phyloP scores from a whole-genome alignment of 30 jellyfish, hydroid and myxozoan species.

The Aurelia aurita region DNA sequence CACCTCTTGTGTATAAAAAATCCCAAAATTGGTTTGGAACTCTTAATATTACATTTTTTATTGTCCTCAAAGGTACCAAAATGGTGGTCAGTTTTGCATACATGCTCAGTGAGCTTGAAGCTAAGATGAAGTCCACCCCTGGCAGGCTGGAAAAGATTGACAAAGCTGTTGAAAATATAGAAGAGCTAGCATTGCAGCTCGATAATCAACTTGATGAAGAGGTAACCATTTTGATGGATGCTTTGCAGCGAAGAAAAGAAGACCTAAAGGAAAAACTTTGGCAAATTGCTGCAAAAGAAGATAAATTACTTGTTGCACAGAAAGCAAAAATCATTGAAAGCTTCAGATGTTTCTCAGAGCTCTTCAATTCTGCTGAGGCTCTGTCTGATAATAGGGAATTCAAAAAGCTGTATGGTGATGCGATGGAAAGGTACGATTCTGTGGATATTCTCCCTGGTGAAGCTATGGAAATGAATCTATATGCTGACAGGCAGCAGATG shows the following conservation, averaged over 20 bases:
- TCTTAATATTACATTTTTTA: background rate
- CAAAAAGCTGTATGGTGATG: constrained; percentile 27
- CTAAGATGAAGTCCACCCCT: background rate
- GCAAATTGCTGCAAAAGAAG: constrained; percentile 22
- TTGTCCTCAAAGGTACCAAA: background rate
- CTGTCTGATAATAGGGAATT: background rate
- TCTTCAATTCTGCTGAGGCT: background rate
- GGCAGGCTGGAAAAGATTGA: constrained; percentile 7
- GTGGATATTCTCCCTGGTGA: background rate
- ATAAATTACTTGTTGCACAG: background rate
- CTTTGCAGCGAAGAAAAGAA: constrained; percentile 26
- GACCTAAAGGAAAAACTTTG: constrained; percentile 11
- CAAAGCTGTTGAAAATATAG: background rate
- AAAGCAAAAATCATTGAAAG: constrained; percentile 15
- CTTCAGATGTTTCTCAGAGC: too few relatives aligned
- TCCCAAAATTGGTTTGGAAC: too few relatives aligned
- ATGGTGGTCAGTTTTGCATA: constrained; percentile 45
- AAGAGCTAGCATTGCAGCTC: background rate
- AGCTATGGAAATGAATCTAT: background rate
- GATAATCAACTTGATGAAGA: constrained; percentile 14
- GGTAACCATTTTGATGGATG: constrained; percentile 4
- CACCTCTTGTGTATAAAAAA: too few relatives aligned
- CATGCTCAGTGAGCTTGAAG: constrained; percentile 27
- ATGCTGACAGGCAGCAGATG: background rate
- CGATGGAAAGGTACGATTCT: constrained; percentile 9